A percentile compares a stretch with the other conserved stretches of the same genome.
Evolutionary conservation across 2,888 invertebrate genomes (phyloP).

Genomic region (Caenorhabditis imperialis): DNA sequence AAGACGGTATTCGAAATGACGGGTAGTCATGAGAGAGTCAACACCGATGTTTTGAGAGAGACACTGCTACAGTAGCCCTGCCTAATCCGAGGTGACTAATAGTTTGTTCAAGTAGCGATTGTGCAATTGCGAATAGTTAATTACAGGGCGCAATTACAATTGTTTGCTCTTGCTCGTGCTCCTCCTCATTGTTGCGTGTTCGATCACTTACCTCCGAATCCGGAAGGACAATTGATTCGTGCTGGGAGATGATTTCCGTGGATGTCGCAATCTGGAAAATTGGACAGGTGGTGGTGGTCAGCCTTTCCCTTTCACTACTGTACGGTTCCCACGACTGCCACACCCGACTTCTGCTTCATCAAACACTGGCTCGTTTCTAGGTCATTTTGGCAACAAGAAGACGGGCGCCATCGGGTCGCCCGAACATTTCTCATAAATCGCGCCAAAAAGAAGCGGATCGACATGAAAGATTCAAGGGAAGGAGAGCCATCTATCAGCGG

Average conservation of each 20-base stretch:
- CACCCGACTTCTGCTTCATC: neutral
- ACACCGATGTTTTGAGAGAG: constrained; percentile 1
- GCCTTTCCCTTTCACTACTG: too few species aligned
- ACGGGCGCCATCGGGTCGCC: constrained; percentile 13
- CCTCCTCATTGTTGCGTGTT: constrained; percentile 4
- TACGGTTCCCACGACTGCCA: constrained; percentile 2
- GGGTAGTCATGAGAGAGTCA: neutral
- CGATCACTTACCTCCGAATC: neutral
- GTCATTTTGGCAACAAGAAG: constrained; percentile 1
- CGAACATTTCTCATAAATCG: constrained; percentile 38
- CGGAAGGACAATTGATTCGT: neutral
- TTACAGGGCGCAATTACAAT: constrained; percentile 5
- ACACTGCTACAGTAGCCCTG: too few species aligned
- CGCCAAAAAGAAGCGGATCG: constrained; percentile 35
- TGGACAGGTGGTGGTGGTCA: too few species aligned
- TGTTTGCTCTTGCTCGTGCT: neutral
- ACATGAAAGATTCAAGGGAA: neutral
- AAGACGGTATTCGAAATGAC: constrained; percentile 3
- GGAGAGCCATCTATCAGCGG: constrained; percentile 21
- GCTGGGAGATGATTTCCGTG: neutral
- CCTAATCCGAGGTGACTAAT: neutral
- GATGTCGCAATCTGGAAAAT: constrained; percentile 45
- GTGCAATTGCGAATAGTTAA: constrained; percentile 3
- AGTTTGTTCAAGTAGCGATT: constrained; percentile 2
- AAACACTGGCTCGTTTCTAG: neutral